Base-by-base conservation (phyloP, 2,888 invertebrate species). In the Cheilosia variabilis region DNA sequence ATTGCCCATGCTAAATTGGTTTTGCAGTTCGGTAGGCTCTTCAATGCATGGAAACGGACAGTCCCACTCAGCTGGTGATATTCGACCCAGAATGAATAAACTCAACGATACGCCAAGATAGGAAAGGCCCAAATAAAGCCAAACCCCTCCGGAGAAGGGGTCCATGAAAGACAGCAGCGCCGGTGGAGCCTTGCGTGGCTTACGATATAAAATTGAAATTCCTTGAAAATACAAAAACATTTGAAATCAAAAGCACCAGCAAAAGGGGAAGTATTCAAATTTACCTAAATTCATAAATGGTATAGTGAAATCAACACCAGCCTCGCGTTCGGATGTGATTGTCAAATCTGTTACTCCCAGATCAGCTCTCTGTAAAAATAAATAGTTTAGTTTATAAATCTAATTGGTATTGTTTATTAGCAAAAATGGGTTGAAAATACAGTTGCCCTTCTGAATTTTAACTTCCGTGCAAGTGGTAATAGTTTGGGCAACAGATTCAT, bases 321-420 rank as follows among this genome's bases (percentile, higher is more conserved):
- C 94, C 90, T 98, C 97, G 47, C 99, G 94, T 83, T 96, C 95
- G 41, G 98, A 95, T 2, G 98, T 98, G 84, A 97, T 96, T 0
- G 96, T 96, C 87, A 99, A 93, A 90, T 98, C 98, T 0, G 98
- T 97, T 37, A 99, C 97, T 0, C 97, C 98, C 89, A 99, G 94
- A 92, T 98, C 96, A 4, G 96, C 97, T 90, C 95, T 94, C 97
- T 98, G 91, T 31, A 15, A 34, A 93, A 93, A 88, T 43, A 10
- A 13, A n/a, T n/a, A n/a, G n/a, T n/a, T n/a, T n/a, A 4, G 7
- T n/a, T 43, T 45, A 17, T 17, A n/a, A n/a, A 45, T 45, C 17
- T 5, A 47, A 17, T 47, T 17, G 13, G 37, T 13, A 13, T 13
- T 37, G 7, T 2, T 45, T 45, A 7, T 17, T 7, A 47, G 9